Conservation (phyloP, 2,113 vertebrate genomes). For the Chroicocephalus ridibundus region DNA sequence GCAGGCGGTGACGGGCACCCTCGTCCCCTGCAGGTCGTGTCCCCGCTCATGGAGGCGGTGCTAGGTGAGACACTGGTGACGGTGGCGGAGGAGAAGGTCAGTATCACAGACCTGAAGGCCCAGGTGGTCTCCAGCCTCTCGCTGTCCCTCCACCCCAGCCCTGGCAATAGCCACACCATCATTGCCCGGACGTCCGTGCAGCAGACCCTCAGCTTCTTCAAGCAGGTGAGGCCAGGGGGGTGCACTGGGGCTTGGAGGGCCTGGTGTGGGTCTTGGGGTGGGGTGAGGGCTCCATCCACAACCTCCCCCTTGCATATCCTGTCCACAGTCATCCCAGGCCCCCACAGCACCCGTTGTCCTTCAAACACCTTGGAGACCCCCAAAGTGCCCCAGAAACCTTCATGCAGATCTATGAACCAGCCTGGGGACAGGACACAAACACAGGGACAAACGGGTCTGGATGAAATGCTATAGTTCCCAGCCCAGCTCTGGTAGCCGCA, state of each 20-base stretch:
- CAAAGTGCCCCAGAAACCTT: background rate
- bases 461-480: background rate
- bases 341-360: background rate
- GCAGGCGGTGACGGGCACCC: background rate
- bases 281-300: background rate
- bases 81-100: constrained; percentile 94
- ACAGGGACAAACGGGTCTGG: background rate
- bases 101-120: constrained; percentile 89
- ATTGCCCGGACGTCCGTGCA: constrained; percentile 88
- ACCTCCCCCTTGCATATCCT: background rate
- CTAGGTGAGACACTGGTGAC: constrained; percentile 88
- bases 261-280: background rate
- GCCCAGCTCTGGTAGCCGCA: background rate
- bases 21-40: constrained; percentile 84
- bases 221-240: constrained; percentile 72
- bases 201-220: constrained; percentile 87
- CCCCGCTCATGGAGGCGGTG: constrained; percentile 88
- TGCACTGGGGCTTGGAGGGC: background rate
- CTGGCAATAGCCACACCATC: constrained; percentile 95
- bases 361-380: background rate
- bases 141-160: constrained; percentile 90
- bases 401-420: background rate
- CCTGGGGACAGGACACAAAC: background rate
- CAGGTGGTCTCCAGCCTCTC: constrained; percentile 89
- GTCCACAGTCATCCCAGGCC: background rate